Base-by-base conservation (phyloP, 53 echinoderm and acorn worm species). In the Temnopleurus reevesii region DNA sequence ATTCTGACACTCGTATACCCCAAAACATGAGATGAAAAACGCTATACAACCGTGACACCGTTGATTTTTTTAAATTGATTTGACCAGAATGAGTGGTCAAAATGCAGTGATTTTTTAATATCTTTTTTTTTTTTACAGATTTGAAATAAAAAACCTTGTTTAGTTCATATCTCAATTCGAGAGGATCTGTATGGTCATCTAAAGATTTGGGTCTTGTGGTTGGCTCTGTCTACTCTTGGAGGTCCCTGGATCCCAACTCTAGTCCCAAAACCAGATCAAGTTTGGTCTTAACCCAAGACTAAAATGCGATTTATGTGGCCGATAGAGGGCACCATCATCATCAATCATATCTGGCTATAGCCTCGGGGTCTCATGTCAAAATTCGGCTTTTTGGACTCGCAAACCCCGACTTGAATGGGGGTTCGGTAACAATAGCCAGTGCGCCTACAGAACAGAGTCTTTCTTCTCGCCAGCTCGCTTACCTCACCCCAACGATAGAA, bases 311-410 rank as follows among this genome's bases (percentile, higher is more conserved):
- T 59, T 85, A 44, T 46, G 88, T 49, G 65, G 33, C 71, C 88
- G 76, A 65, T 65, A 71, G 88, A 87, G 88, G 88, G 88, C 65
- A 65, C 71, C 88, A 87, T 87, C 88, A 87, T 87, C 88, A 87
- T 87, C 88, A 71, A 87, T 87, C 88, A 87, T 87, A 71, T 46
- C 30, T 51, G 71, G 51, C 27, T 44, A 38, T 17, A 38, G 44
- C 88, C 88, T 9, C 2, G 18, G 88, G 88, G 66, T 30, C 12
- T 51, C 33, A 87, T 87, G 88, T 87, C 88, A 87, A 71, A 85
- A 85, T 26, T 59, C 49, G 31, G 51, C 47, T 66, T 87, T 51
- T 66, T 47, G 47, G 71, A 87, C 71, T 49, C 65, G 12, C 41
- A 60, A 86, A 86, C 43, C 86, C 27, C 61, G 45, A 57, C 5